Conservation (phyloP, 2,113 vertebrate genomes). For the Peromyscus maniculatus region DNA sequence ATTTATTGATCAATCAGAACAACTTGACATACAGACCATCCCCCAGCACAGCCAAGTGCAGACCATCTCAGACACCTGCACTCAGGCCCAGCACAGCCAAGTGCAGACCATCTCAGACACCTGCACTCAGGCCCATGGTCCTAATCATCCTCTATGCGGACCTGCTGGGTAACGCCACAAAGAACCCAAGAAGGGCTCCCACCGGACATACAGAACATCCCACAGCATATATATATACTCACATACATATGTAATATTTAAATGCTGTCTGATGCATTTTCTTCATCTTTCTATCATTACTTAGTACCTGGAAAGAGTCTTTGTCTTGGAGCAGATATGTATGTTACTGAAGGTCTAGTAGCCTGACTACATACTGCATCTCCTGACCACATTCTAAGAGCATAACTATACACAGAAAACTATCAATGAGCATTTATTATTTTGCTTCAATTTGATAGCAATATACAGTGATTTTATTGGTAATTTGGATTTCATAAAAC, state of each 20-base stretch:
- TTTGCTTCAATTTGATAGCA: constrained; percentile 18
- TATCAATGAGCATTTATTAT: constrained; percentile 3
- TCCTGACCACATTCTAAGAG: neutral
- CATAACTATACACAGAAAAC: neutral
- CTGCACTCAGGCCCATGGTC: no score
- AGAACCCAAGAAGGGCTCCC: no score
- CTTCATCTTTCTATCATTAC: neutral
- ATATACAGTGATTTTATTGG: neutral
- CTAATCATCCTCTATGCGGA: no score
- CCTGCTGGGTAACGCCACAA: no score
- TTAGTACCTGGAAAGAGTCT: neutral
- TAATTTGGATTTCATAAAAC: constrained; percentile 36
- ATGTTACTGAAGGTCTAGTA: neutral
- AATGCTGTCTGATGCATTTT: neutral
- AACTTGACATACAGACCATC: no score
- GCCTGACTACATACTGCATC: neutral
- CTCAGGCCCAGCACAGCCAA: no score
- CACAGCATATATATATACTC: neutral
- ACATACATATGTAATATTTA: neutral
- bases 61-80: no score
- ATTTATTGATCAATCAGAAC: no score
- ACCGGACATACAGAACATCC: no score
- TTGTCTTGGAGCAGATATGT: constrained; percentile 14
- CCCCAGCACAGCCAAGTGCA: no score
- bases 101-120: no score